Base-by-base conservation (phyloP, 35 echinoderm and acorn worm species). In the Ophiothrix spiculata region DNA sequence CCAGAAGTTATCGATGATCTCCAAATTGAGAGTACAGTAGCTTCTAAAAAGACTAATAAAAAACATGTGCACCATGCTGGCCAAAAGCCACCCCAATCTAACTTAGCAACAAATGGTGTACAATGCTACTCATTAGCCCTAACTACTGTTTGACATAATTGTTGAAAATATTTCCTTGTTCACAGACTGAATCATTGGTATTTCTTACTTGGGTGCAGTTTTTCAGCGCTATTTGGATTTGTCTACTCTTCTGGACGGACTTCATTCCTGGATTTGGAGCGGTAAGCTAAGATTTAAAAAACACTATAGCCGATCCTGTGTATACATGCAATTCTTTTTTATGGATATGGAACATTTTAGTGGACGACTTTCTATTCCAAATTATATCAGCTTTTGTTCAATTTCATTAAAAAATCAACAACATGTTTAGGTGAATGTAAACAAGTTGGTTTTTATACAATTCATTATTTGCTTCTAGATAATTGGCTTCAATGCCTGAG, bases 141-240 rank as follows among this genome's bases (percentile, higher is more conserved):
- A n/a, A n/a, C n/a, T n/a, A n/a, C n/a, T n/a, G n/a, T n/a, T n/a
- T n/a, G n/a, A n/a, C n/a, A n/a, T n/a, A n/a, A n/a, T n/a, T n/a
- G n/a, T n/a, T n/a, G n/a, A n/a, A n/a, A n/a, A n/a, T n/a, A n/a
- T 23, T 39, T 38, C 80, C 21, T 39, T 56, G 35, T 78, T 74
- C n/a, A n/a, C 88, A 97, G 95, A 98, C 91, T 0, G 88, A 93
- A 75, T 98, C 95, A 56, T 45, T 93, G 19, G 79, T 98, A 31
- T 93, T 98, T 45, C 77, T 91, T 37, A 56, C 91, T 10, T 98
- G 91, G 91, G 69, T 85, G 32, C 87, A 98, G 76, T 38, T 90
- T 1, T 98, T 90, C 85, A 90, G 86, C 37, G 31, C 78, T 25
- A 31, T 98, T 25, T 91, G 86, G 19, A 81, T 93, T 19, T 31